Base-by-base conservation (phyloP, 1,140 invertebrate species). In the Caenorhabditis tropicalis region DNA sequence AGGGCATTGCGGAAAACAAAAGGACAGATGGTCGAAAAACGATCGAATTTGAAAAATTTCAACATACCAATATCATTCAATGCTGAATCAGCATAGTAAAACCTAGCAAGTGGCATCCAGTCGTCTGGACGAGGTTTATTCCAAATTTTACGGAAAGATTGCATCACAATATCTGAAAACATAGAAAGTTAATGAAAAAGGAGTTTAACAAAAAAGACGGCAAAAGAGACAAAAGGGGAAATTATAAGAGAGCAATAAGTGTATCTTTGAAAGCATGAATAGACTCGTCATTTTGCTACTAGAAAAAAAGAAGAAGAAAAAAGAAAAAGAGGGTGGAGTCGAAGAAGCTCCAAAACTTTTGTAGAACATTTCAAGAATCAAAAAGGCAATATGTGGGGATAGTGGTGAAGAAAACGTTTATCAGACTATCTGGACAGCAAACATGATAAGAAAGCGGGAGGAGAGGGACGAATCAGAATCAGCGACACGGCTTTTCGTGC, bases 81-180 rank as follows among this genome's bases (percentile, higher is more conserved):
- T 31, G 96, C 96, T 90, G 98, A 96, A 92, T 99, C 97, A 4
- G 97, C 97, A 93, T 96, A 97, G 93, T 97, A 99, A 92, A 99
- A 99, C 92, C 97, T 96, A 24, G 97, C 96, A 90, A 99, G 92
- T 79, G 97, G 93, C 16, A 90, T 87, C 89, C 89, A 90, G 60
- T 90, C 89, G 53, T 90, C 90, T 39, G 91, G 87, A 31, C 88
- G 60, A 24, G 90, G 90, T 86, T 91, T 91, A 48, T 89, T 90
- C 39, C 91, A 84, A 43, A 91, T 85, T 81, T 90, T 91, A 31
- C 90, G 85, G 49, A 91, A 82, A 79, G 90, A 89, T 56, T 91
- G 88, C 90, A 91, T 91, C 82, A 53, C 29, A 48, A 33, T 56
- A 27, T 31, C 33, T 49, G 46, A 79, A 46, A 79, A 56, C 19